A percentile compares a stretch with the other conserved stretches of the same genome.
Conservation (phyloP, 30 jellyfish, hydroid and myxozoan genomes). For the Chironex yamaguchii region DNA sequence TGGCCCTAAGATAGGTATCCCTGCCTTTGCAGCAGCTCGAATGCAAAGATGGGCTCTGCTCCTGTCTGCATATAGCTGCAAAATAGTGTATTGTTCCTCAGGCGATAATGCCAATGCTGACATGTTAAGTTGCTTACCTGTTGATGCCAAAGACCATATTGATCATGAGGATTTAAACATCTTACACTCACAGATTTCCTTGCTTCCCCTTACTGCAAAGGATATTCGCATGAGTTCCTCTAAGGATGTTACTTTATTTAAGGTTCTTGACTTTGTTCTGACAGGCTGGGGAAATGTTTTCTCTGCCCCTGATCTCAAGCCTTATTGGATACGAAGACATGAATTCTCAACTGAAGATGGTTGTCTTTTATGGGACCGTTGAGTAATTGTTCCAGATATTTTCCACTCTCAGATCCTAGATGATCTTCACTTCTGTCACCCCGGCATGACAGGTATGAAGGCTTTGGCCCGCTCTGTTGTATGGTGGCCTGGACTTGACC, state of each 20-base stretch:
- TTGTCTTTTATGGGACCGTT: conserved; percentile 7
- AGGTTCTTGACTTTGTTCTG: conserved; percentile 26
- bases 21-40: conserved; percentile 64
- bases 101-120: no score
- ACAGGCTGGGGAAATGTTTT: conserved; percentile 22
- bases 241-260: conserved; percentile 24
- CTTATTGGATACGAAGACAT: neutral
- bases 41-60: conserved; percentile 72
- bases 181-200: no score
- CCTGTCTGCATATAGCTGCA: conserved; percentile 3
- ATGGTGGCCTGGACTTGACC: no score
- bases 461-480: no score
- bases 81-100: no score
- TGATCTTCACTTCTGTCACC: conserved; percentile 23
- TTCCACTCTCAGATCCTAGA: conserved; percentile 2
- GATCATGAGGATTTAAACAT: no score
- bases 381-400: conserved; percentile 20
- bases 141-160: no score
- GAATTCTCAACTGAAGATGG: conserved; percentile 24
- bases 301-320: neutral
- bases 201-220: no score
- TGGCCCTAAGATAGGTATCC: conserved; percentile 52
- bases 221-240: no score
- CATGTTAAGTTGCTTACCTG: no score
- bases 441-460: no score